Conservation (phyloP, 1,140 invertebrate species). For the Bombus sylvicola region DNA sequence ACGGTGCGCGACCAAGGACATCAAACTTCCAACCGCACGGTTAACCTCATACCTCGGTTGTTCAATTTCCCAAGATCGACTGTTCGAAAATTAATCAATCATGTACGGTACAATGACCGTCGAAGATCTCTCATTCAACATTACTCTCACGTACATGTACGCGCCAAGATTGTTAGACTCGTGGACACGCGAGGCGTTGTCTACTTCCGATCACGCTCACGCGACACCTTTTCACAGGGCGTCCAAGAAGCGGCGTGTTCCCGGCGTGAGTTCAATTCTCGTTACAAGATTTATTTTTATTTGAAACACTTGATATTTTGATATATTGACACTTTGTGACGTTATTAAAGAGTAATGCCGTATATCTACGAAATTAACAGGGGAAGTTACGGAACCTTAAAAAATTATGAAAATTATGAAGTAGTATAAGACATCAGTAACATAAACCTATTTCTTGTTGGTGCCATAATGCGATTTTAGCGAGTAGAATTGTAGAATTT, state of each 20-base stretch:
- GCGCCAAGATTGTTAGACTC: background rate
- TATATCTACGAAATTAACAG: background rate
- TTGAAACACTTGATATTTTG: background rate
- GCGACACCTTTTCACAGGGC: background rate
- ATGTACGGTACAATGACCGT: background rate
- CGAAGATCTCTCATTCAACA: background rate
- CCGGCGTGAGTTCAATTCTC: background rate
- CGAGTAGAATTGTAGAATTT: background rate
- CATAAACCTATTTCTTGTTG: too few species aligned
- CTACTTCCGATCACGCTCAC: background rate
- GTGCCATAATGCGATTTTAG: too few species aligned
- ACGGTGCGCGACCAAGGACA: background rate
- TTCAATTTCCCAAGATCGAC: conserved; percentile 12
- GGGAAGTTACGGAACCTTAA: too few species aligned
- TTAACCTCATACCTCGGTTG: background rate
- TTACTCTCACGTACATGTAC: too few species aligned
- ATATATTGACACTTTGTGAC: background rate
- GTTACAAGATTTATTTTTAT: background rate
- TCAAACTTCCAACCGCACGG: conserved; percentile 24
- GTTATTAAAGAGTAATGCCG: background rate
- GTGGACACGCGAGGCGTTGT: conserved; percentile 3
- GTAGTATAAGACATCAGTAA: too few species aligned
- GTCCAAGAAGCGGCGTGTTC: background rate
- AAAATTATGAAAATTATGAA: too few species aligned
- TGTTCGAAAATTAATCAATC: conserved; percentile 23